phyloP scores from a whole-genome alignment of 2,888 invertebrate genomes.

The Tinea trinotella region DNA sequence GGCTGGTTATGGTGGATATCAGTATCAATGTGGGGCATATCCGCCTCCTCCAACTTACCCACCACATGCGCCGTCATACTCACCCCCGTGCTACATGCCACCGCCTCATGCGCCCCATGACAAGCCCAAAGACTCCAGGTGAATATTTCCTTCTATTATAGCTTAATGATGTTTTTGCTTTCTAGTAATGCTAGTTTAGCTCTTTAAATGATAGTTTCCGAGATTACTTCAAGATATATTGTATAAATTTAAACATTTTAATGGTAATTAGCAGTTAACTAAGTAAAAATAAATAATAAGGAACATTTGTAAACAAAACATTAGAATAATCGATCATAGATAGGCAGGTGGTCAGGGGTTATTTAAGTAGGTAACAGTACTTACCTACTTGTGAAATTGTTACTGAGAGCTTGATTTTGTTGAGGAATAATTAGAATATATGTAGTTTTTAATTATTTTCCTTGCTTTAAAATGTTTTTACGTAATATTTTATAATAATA shows the following conservation, averaged over 20 bases:
- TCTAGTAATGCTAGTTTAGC: background rate
- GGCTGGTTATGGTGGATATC: conserved; percentile 75
- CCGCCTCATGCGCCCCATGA: conserved; percentile 88
- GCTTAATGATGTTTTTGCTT: background rate
- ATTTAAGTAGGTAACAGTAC: too few relatives aligned
- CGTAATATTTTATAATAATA: too few relatives aligned
- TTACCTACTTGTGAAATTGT: too few relatives aligned
- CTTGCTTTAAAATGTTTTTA: too few relatives aligned
- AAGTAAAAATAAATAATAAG: too few relatives aligned
- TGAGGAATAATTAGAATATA: too few relatives aligned
- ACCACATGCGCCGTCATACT: conserved; percentile 80
- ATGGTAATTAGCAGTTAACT: too few relatives aligned
- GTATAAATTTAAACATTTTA: background rate
- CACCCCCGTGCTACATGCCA: conserved; percentile 91
- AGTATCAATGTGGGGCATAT: conserved; percentile 73
- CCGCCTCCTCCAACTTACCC: conserved; percentile 75
- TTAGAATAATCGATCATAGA: too few relatives aligned
- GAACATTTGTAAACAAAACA: too few relatives aligned
- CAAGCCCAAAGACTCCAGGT: conserved; percentile 84
- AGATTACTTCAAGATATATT: background rate
- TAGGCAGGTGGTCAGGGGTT: too few relatives aligned
- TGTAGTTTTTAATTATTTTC: too few relatives aligned
- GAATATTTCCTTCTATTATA: conserved; percentile 37
- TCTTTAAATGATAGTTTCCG: background rate
- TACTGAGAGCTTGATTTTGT: too few relatives aligned